phyloP scores from a whole-genome alignment of 2,888 invertebrate genomes.

The Andricus quercusramuli region DNA sequence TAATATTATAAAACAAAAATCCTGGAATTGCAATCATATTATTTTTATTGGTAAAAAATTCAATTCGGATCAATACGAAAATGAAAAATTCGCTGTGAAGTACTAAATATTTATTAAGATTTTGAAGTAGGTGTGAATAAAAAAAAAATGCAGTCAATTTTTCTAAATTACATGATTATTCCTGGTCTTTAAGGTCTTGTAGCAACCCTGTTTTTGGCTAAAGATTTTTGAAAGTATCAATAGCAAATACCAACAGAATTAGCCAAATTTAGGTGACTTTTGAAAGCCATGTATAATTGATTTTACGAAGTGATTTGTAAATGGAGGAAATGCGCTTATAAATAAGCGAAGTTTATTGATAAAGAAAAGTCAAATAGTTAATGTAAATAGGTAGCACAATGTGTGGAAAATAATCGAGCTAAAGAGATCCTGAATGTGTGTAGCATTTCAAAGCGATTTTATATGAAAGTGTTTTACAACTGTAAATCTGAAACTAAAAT shows the following conservation, averaged over 20 bases:
- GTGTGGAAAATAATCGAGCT: slow-evolving; percentile 19
- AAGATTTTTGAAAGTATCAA: no score
- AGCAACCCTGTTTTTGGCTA: no score
- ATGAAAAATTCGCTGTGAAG: no score
- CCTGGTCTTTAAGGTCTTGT: no score
- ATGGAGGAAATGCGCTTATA: slow-evolving; percentile 7
- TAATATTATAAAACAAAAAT: no score
- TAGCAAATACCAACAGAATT: not conserved
- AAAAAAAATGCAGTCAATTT: no score
- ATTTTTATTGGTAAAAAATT: no score
- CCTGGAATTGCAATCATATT: no score
- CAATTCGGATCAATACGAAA: no score
- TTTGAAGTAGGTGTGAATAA: no score
- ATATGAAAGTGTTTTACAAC: slow-evolving; percentile 23
- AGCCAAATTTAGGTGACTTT: not conserved
- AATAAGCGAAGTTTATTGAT: not conserved
- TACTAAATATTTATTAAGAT: no score
- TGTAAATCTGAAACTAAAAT: not conserved
- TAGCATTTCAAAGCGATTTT: slow-evolving; percentile 26
- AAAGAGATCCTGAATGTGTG: not conserved
- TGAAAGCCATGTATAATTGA: not conserved
- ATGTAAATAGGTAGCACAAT: slow-evolving; percentile 22
- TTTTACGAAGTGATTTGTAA: not conserved
- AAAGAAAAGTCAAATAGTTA: not conserved
- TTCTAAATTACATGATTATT: no score